phyloP scores from a whole-genome alignment of 2,797 vertebrate species.

The Gymnoscopelus microlampas region DNA sequence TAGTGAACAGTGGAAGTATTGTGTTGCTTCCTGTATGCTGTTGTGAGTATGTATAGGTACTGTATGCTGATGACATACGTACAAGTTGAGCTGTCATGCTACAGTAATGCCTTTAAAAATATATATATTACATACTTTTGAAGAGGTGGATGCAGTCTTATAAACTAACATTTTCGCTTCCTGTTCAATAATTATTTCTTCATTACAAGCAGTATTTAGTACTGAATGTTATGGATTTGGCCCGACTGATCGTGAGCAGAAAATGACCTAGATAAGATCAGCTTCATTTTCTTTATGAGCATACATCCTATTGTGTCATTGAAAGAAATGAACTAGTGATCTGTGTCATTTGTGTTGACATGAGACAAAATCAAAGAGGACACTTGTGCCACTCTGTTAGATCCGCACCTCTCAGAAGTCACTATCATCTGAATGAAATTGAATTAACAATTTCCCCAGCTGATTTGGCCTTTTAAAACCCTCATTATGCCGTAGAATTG shows the following conservation, averaged over 20 bases:
- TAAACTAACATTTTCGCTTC: background rate
- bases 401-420: conserved; percentile 53
- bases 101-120: background rate
- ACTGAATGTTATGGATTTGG: conserved; percentile 18
- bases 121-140: background rate
- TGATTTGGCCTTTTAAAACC: conserved; percentile 74
- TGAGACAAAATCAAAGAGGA: conserved; percentile 61
- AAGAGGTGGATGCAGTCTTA: background rate
- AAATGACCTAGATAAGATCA: conserved; percentile 59
- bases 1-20: conserved; percentile 5
- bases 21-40: no score
- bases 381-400: conserved; percentile 32
- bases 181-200: conserved; percentile 9
- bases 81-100: background rate
- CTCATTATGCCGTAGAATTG: conserved; percentile 77
- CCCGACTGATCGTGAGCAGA: conserved; percentile 34
- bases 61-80: no score
- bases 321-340: conserved; percentile 58
- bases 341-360: conserved; percentile 56
- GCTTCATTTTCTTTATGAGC: conserved; percentile 41
- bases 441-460: conserved; percentile 78
- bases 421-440: conserved; percentile 63
- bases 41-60: no score
- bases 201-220: background rate
- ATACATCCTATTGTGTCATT: conserved; percentile 43